phyloP scores from a whole-genome alignment of 2,113 vertebrate genomes.

The Bolborhynchus lineola region DNA sequence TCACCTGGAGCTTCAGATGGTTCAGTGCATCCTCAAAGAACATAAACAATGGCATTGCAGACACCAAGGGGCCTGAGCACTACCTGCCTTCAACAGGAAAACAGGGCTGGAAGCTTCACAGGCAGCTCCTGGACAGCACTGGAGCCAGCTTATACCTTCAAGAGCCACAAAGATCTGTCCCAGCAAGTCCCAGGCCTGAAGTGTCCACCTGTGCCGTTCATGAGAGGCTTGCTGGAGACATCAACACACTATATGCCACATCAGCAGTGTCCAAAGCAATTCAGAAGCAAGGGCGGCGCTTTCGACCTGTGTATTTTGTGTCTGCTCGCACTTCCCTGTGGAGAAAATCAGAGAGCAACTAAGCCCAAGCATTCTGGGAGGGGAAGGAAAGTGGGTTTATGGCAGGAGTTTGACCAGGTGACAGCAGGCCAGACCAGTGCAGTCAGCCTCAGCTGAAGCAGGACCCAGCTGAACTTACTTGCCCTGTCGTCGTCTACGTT shows the following conservation, averaged over 20 bases:
- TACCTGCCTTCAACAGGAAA: neutral
- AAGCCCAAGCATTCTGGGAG: neutral
- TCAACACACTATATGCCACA: neutral
- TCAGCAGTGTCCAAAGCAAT: neutral
- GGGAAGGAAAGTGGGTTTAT: neutral
- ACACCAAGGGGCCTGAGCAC: neutral
- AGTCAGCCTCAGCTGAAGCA: neutral
- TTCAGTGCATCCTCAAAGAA: neutral
- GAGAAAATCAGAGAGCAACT: neutral
- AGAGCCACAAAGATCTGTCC: neutral
- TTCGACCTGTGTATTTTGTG: slow-evolving; percentile 89
- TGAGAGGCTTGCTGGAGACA: neutral
- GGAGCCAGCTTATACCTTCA: neutral
- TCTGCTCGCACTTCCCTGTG: slow-evolving; percentile 88
- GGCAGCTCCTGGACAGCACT: neutral
- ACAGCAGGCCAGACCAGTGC: neutral
- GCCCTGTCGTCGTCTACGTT: slow-evolving; percentile 88
- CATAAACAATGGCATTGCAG: neutral
- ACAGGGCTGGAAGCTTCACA: neutral
- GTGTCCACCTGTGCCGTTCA: neutral
- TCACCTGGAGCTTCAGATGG: neutral
- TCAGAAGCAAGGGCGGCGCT: slow-evolving; percentile 86
- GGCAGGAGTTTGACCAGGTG: neutral
- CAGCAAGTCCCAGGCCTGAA: neutral
- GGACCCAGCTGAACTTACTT: slow-evolving; percentile 73